Conservation (phyloP, 2,113 vertebrate species). For the Garra rufa region DNA sequence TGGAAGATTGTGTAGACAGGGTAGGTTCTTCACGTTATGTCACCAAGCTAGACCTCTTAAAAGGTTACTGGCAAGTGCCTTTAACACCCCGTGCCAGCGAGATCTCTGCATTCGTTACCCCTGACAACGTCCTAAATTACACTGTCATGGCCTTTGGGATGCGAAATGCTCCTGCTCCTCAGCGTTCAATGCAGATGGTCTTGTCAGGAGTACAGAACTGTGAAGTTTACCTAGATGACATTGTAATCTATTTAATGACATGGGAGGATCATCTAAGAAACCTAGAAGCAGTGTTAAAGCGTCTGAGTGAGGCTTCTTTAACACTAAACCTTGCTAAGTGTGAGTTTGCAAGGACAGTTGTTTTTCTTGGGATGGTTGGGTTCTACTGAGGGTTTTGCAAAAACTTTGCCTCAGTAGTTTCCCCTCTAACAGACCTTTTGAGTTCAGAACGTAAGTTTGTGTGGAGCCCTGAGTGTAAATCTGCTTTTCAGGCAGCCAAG, state of each 20-base stretch:
- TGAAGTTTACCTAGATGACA: not conserved
- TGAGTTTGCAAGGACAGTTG: not conserved
- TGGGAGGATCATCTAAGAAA: not conserved
- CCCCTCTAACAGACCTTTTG: not conserved
- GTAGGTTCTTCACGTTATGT: no score
- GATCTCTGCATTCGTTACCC: no score
- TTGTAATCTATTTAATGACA: not conserved
- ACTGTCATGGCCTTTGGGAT: not conserved
- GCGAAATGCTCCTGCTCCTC: not conserved
- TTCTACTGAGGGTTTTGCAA: not conserved
- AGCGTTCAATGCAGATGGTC: not conserved
- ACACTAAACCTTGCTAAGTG: no score
- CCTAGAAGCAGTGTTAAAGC: no score
- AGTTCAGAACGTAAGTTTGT: not conserved
- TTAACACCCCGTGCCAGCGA: no score
- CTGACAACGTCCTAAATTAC: not conserved
- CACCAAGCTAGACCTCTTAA: no score
- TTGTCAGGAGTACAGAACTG: not conserved
- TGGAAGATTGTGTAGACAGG: no score
- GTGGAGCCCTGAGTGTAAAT: not conserved
- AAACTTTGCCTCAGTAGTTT: not conserved
- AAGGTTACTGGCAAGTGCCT: no score
- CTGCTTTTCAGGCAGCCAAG: not conserved
- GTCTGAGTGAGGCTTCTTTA: no score
- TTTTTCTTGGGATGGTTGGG: not conserved